phyloP scores from a whole-genome alignment of 2,797 vertebrate genomes.

The Taenioides sp. region DNA sequence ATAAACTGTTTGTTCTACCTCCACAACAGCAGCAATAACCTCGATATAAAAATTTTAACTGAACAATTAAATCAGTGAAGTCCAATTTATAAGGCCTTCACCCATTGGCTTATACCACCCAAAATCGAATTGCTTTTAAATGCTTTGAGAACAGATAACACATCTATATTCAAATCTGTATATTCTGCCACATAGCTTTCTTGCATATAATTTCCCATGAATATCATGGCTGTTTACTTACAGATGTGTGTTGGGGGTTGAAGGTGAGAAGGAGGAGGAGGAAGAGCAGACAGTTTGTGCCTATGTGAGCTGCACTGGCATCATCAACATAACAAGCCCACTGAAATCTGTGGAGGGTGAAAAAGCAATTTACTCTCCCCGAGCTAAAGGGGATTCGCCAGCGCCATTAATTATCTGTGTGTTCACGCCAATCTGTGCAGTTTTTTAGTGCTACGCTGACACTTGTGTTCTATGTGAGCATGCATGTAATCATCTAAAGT shows the following conservation, averaged over 20 bases:
- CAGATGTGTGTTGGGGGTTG: conserved; percentile 26
- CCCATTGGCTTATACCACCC: conserved; percentile 31
- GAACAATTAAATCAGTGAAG: conserved; percentile 15
- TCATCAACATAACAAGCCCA: conserved; percentile 77
- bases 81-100: conserved; percentile 25
- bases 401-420: conserved; percentile 73
- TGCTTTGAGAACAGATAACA: conserved; percentile 8
- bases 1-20: background rate
- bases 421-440: conserved; percentile 31
- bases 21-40: background rate
- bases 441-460: background rate
- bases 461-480: conserved; percentile 11
- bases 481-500: conserved; percentile 28
- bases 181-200: conserved; percentile 14
- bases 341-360: conserved; percentile 78
- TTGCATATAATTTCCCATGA: conserved; percentile 15
- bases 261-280: conserved; percentile 8
- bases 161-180: conserved; percentile 13
- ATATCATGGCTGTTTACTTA: conserved; percentile 21
- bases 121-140: conserved; percentile 20
- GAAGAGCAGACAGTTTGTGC: conserved; percentile 63
- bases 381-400: conserved; percentile 75
- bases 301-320: conserved; percentile 67
- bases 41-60: conserved; percentile 5
- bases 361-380: conserved; percentile 81